Conservation (phyloP, 2,797 vertebrate species). For the Myotis pilosus region DNA sequence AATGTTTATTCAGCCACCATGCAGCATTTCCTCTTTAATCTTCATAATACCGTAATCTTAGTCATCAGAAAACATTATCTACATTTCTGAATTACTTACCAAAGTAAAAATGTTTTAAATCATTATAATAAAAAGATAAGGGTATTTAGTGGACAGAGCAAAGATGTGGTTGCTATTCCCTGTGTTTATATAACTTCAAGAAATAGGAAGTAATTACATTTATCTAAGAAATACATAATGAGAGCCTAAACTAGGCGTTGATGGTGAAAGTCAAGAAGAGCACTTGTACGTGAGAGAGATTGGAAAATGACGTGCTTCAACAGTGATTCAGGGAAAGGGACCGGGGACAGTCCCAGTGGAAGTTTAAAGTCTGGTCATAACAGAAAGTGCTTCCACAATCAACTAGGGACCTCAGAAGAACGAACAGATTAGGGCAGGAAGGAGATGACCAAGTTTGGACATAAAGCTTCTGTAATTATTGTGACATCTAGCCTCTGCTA, state of each 20-base stretch:
- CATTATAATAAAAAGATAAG: neutral
- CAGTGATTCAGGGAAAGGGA: neutral
- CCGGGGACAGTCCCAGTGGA: neutral
- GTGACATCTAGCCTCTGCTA: neutral
- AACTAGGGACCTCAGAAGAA: neutral
- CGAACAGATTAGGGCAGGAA: neutral
- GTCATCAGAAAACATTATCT: neutral
- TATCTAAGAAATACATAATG: neutral
- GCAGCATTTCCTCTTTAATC: conserved; percentile 13
- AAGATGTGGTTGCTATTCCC: neutral
- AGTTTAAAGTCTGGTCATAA: neutral
- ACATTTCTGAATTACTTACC: neutral
- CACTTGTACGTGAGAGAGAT: neutral
- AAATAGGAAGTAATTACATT: neutral
- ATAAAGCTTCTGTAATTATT: conserved; percentile 13
- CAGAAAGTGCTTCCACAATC: neutral
- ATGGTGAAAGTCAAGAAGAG: neutral
- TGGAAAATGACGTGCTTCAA: neutral
- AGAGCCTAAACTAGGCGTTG: neutral
- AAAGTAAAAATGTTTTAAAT: neutral
- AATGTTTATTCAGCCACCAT: neutral
- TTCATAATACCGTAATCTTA: neutral
- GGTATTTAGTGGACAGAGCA: neutral
- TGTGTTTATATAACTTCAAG: neutral
- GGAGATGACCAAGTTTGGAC: neutral